phyloP scores from a whole-genome alignment of 2,113 vertebrate species.

The Grallaria varia region DNA sequence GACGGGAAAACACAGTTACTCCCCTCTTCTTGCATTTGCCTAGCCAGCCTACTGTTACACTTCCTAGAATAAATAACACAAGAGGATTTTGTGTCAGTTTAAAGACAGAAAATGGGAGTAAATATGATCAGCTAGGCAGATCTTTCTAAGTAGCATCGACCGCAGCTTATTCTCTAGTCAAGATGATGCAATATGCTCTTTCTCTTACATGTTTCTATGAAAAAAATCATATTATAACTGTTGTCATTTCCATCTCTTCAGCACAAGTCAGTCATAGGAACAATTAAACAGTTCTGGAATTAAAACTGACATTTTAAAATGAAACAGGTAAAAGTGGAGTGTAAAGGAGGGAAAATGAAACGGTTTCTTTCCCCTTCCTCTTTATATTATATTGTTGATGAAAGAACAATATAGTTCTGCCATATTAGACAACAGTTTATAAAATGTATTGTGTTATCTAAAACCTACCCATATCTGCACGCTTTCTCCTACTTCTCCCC shows the following conservation, averaged over 20 bases:
- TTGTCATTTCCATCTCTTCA: background rate
- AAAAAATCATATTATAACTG: background rate
- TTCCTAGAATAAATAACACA: background rate
- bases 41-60: background rate
- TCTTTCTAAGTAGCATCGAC: background rate
- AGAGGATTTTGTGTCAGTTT: background rate
- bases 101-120: background rate
- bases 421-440: background rate
- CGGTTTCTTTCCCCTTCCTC: background rate
- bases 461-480: background rate
- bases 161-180: background rate
- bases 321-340: background rate
- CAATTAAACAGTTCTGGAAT: background rate
- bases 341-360: background rate
- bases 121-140: background rate
- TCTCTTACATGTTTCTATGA: background rate
- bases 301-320: background rate
- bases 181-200: background rate
- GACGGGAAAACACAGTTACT: background rate
- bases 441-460: background rate
- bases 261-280: background rate
- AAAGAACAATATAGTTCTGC: background rate
- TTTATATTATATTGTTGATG: background rate
- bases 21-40: background rate
- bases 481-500: background rate